A percentile compares a stretch with the other conserved stretches of the same genome.
These are phyloP conservation scores for Bombylius major DNA, from an alignment of 2,888 invertebrate genomes.

Conservation along the genomic window DNA sequence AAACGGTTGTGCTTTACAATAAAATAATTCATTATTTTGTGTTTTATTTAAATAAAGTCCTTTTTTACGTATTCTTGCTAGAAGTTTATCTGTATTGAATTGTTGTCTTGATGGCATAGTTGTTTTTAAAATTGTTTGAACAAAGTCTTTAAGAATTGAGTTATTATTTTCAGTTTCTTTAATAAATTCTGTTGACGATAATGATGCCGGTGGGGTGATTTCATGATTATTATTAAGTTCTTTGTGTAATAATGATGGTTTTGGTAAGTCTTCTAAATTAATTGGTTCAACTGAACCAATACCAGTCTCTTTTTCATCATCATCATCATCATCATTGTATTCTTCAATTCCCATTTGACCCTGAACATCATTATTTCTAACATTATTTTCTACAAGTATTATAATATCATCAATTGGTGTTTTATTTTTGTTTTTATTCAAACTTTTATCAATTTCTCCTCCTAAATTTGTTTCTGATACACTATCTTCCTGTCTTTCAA, in stretches of 20 bases:
- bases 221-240: no score
- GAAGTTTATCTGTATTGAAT: constrained; percentile 59
- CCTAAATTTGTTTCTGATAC: constrained; percentile 1
- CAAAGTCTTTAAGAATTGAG: constrained; percentile 42
- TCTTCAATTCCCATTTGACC: no score
- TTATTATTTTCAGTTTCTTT: constrained; percentile 4
- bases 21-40: constrained; percentile 52
- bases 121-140: constrained; percentile 44
- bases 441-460: background rate
- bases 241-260: background rate
- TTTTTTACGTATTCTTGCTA: constrained; percentile 54
- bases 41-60: constrained; percentile 48
- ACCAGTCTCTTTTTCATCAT: background rate
- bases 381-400: background rate
- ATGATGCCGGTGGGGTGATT: no score
- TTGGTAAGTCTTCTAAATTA: background rate
- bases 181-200: no score
- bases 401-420: background rate
- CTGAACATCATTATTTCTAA: background rate
- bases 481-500: background rate
- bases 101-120: constrained; percentile 40
- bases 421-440: background rate
- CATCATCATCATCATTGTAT: background rate
- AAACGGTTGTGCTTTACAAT: constrained; percentile 72
- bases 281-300: constrained; percentile 9